Base-by-base conservation (phyloP, 2,797 vertebrate species). In the Cygnus olor region DNA sequence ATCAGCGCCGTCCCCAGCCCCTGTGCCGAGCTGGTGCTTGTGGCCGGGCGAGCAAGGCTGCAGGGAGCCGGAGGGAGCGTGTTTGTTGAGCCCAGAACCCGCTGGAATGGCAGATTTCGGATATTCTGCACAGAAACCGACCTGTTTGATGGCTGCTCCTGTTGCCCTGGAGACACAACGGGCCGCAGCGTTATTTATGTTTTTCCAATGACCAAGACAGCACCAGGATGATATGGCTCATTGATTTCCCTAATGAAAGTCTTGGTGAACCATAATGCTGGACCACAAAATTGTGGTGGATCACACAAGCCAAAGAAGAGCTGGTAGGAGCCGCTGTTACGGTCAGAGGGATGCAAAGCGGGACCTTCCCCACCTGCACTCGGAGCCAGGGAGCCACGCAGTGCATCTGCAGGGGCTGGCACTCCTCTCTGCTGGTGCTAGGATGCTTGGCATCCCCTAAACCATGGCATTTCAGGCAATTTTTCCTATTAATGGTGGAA, bases 91-190 rank as follows among this genome's bases (percentile, higher is more conserved):
- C 40, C 28, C 44, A 36, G 56, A 64, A 44, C 79, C 40, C 10
- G 0, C 44, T 7, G 0, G 45, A 56, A 18, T 20, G 79, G 30
- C 28, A 34, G 79, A 80, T 69, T 77, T 45, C 5, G 36, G 71
- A 49, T 36, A 7, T 60, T 84, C 79, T 65, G 70, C 34, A 8
- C 40, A 28, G 44, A 73, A 64, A 77, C 11, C 76, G 84, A 4
- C 44, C 70, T 24, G 38, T 13, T 10, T 68, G 86, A 18, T 38
- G 70, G 73, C 14, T 32, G 49, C 34, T 83, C 32, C 78, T 9
- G 92, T 95, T 94, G 74, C 91, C 89, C 94, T 89, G 92, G 94
- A 90, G 86, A 88, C 89, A 88, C 71, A 20, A 65, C 11, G 3
- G 82, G 70, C 40, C 45, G 57, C 68, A 1, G 32, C 34, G 0